Evolutionary conservation across 2,113 vertebrate genomes (phyloP).

Genomic region (Cynopterus brachyotis): DNA sequence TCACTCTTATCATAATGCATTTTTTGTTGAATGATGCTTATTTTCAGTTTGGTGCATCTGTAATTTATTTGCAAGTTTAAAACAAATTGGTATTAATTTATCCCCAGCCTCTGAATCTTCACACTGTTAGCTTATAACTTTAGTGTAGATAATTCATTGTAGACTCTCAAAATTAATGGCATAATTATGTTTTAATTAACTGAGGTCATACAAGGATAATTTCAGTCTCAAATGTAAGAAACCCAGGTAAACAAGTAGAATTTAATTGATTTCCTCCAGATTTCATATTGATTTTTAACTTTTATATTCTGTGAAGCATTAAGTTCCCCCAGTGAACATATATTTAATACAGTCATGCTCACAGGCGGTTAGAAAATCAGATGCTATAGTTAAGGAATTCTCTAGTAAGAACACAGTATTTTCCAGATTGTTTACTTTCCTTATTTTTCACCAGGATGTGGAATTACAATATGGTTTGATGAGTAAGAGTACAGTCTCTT

Average conservation of each 20-base stretch:
- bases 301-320: background rate
- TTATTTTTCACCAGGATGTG: background rate
- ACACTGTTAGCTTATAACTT: background rate
- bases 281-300: conserved; percentile 2
- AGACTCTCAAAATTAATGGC: background rate
- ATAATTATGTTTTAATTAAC: conserved; percentile 8
- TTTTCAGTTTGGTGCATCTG: background rate
- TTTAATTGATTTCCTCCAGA: background rate
- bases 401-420: background rate
- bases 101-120: background rate
- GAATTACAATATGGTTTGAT: background rate
- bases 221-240: background rate
- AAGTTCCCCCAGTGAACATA: background rate
- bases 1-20: background rate
- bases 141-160: background rate
- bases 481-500: background rate
- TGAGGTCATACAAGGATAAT: background rate
- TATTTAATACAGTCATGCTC: background rate
- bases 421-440: background rate
- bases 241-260: background rate
- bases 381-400: background rate
- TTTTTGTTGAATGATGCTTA: background rate
- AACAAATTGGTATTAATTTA: background rate
- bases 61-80: background rate
- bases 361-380: background rate